Base-by-base conservation (phyloP, 2,113 vertebrate genomes). In the Microtus richardsoni region DNA sequence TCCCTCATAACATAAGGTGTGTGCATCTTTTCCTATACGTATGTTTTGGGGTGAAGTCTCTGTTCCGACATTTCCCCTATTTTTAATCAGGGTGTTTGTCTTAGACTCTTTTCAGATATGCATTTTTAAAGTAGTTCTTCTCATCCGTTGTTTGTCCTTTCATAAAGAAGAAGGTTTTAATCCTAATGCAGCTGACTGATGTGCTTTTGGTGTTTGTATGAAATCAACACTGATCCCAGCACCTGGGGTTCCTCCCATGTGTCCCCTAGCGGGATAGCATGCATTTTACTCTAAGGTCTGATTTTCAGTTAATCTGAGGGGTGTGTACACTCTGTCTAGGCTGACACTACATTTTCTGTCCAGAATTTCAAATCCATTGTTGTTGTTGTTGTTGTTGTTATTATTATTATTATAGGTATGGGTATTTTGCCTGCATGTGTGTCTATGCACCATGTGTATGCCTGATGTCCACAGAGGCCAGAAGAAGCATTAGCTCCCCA, bases 321-420 rank as follows among this genome's bases (percentile, higher is more conserved):
- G 26, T 39, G 8, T 2, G 1, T n/a, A 14, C 13, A 1, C 19
- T 17, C 4, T 7, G 19, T 52, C 28, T 4, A 2, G 30, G 26
- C 12, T 70, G 24, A 6, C 3, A 9, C 49, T 44, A 3, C 19
- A 21, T 80, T 49, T 26, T 16, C 14, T 49, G 3, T 19, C 16
- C 47, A 79, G 47, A 7, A 52, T 87, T 22, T 68, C 12, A 70
- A 36, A 70, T 52, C 44, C 11, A 87, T 11, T 14, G 9, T n/a
- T 71, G 10, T 58, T n/a, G n/a, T n/a, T n/a, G n/a, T n/a, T n/a
- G n/a, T n/a, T 36, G 6, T 26, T 54, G 28, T 13, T n/a, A 7
- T 21, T 71, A 21, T 14, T 36, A 21, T 13, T 52, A 39, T 13
- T n/a, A 7, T 13, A 2, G 1, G 10, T 60, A 7, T 39, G n/a